Evolutionary conservation across 2,888 invertebrate species (phyloP), one percentile per base, ranked within the genome.

Genomic region (Thecophora atra): DNA sequence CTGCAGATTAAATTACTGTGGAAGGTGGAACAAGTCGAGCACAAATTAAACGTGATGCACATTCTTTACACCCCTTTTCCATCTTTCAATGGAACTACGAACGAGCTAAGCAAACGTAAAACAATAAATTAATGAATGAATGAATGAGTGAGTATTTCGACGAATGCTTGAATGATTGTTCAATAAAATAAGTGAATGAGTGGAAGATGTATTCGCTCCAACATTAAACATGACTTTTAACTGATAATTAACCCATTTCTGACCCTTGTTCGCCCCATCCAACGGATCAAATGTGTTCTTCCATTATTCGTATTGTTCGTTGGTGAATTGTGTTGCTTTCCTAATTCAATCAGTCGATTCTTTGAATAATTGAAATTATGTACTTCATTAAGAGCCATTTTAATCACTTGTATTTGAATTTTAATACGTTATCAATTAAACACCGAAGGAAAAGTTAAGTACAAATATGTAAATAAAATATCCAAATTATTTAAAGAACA

Each of bases 191-290:
- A 56, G 26, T 62, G 37, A 17, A 63, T 63, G 47, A 64, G 42
- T 64, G 19, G 24, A 64, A 21, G 47, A 44, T 19, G 19, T 4
- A 17, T 64, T 44, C 15, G n/a, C 21, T n/a, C 19, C 15, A 21
- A 11, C 3, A 54, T n/a, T 19, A 69, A 60, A 62, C 60, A 69
- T 44, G 60, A 30, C 60, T 47, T 79, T 81, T 78, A 79, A 75
- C 77, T 77, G 3, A 75, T 80, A 79, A 80, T 82, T 80, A 79
- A 79, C 74, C 69, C 54, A 19, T 60, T 64, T 52, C 51, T 70
- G 65, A 79, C 76, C 65, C 17, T 17, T 7, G 37, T n/a, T 19
- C n/a, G 19, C 52, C 47, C 15, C 47, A 11, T 11, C 37, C 37
- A 37, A 37, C 30, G 6, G 3, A 30, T 8, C 11, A 2, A 6